phyloP scores from a whole-genome alignment of 2,113 vertebrate species.

The Rutilus rutilus region DNA sequence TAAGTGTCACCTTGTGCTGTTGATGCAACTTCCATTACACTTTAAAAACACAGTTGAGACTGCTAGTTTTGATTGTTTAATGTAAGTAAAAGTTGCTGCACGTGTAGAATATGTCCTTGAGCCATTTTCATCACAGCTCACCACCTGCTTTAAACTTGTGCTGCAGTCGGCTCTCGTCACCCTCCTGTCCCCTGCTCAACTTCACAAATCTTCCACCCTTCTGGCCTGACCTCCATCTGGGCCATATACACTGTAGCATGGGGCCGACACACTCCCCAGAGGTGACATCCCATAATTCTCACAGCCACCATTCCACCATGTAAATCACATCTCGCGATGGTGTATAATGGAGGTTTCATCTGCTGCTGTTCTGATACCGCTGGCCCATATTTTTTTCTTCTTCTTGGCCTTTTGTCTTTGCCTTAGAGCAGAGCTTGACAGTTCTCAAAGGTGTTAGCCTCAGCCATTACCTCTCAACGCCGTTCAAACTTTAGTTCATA shows the following conservation, averaged over 20 bases:
- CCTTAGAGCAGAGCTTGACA: neutral
- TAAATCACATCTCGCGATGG: constrained; percentile 10
- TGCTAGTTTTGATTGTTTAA: neutral
- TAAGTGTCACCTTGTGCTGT: neutral
- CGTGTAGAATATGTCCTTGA: neutral
- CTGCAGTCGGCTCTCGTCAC: neutral
- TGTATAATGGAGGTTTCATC: constrained; percentile 26
- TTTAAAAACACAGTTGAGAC: neutral
- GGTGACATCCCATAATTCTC: neutral
- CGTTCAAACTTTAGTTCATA: constrained; percentile 13
- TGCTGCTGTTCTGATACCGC: neutral
- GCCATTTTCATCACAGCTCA: neutral
- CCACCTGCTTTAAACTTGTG: constrained; percentile 8
- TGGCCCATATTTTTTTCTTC: neutral
- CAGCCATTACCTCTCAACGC: constrained; percentile 19
- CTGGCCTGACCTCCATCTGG: constrained; percentile 6
- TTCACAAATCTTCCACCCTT: constrained; percentile 18
- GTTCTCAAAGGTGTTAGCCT: constrained; percentile 18
- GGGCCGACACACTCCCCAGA: neutral
- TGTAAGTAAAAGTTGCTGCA: neutral
- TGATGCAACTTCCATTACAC: neutral
- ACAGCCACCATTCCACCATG: neutral
- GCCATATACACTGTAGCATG: neutral
- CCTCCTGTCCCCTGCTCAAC: neutral
- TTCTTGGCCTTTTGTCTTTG: neutral